Conservation (phyloP, 2,797 vertebrate species). For the Amazona finschi region DNA sequence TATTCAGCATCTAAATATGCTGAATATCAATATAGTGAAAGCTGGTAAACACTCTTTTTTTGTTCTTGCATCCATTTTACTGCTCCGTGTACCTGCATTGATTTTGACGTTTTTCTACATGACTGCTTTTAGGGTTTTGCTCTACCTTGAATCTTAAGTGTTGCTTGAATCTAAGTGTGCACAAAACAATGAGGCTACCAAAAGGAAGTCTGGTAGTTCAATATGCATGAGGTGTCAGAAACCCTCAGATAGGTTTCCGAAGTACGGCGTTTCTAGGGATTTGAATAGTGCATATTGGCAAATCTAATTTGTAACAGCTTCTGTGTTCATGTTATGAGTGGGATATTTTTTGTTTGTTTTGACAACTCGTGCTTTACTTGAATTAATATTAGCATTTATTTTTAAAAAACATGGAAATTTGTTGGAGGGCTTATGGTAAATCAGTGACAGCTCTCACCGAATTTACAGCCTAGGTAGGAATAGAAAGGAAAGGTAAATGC, state of each 20-base stretch:
- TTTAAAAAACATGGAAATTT: not conserved
- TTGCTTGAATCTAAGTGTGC: not conserved
- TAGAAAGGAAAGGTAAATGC: not conserved
- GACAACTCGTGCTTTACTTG: not conserved
- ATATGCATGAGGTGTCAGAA: not conserved
- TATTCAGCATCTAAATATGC: not conserved
- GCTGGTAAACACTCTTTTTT: not conserved
- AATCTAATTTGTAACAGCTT: not conserved
- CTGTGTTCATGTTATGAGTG: not conserved
- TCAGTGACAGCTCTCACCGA: not conserved
- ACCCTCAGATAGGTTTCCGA: not conserved
- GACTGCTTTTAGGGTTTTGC: not conserved
- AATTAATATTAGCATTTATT: conserved; percentile 22
- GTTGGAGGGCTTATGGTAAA: not conserved
- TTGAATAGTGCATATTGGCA: not conserved
- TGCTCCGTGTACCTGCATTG: not conserved
- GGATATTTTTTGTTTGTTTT: conserved; percentile 40
- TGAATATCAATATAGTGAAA: not conserved
- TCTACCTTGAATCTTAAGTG: not conserved
- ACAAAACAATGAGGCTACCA: not conserved
- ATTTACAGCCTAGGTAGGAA: not conserved
- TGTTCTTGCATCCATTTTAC: not conserved
- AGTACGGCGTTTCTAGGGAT: not conserved
- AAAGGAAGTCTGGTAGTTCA: not conserved
- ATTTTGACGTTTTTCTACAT: not conserved